Evolutionary conservation across 2,888 invertebrate genomes (phyloP).

Genomic region (Agonopterix arenella): DNA sequence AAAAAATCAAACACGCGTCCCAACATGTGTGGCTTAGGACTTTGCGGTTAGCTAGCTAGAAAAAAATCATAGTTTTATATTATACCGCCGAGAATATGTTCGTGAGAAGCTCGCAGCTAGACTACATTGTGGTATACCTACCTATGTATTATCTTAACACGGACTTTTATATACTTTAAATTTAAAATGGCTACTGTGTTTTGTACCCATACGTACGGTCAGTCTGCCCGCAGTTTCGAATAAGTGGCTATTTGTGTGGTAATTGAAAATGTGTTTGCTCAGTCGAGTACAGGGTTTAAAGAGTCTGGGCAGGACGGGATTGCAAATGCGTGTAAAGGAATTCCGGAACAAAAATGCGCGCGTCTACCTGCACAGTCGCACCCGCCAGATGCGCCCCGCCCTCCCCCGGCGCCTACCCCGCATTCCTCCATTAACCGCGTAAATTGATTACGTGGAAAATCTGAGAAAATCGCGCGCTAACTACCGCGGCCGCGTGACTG

Average conservation of each 20-base stretch:
- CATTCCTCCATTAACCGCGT: constrained; percentile 33
- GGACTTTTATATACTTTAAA: too few relatives aligned
- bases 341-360: constrained; percentile 18
- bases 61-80: constrained; percentile 35
- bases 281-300: neutral
- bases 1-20: constrained; percentile 32
- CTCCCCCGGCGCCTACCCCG: constrained; percentile 31
- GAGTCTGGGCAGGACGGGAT: constrained; percentile 45
- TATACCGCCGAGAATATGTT: constrained; percentile 8
- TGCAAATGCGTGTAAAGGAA: constrained; percentile 65
- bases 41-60: constrained; percentile 37
- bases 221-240: too few relatives aligned
- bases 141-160: neutral
- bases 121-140: neutral
- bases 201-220: too few relatives aligned
- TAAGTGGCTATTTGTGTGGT: too few relatives aligned
- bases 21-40: constrained; percentile 29
- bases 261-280: neutral
- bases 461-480: constrained; percentile 63
- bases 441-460: constrained; percentile 72
- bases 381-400: constrained; percentile 39
- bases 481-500: constrained; percentile 19
- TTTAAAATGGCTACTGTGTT: too few relatives aligned
- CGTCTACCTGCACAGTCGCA: constrained; percentile 5
- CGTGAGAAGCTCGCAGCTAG: constrained; percentile 3